Conservation (phyloP, 2,113 vertebrate species). For the Nestor notabilis region DNA sequence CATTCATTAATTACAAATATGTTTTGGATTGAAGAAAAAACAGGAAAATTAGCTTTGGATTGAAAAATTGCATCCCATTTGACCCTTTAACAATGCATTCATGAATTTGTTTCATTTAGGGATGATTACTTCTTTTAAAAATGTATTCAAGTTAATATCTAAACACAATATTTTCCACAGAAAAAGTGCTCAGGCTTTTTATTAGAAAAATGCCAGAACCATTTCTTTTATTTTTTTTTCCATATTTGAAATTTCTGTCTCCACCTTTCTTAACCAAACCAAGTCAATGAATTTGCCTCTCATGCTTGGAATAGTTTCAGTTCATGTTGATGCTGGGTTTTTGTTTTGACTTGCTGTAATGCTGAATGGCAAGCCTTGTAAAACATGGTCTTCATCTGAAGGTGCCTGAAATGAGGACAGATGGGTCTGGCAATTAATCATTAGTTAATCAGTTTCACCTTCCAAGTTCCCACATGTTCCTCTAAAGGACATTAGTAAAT, state of each 20-base stretch:
- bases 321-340: rapidly evolving
- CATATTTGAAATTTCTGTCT: background rate
- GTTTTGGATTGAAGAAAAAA: background rate
- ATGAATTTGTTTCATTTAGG: background rate
- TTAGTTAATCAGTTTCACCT: background rate
- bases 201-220: background rate
- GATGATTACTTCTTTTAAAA: background rate
- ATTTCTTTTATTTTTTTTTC: background rate
- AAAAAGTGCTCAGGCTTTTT: background rate
- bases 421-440: background rate
- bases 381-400: background rate
- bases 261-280: background rate
- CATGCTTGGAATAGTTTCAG: background rate
- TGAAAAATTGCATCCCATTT: background rate
- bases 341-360: background rate
- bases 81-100: background rate
- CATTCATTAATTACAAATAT: background rate
- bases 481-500: background rate
- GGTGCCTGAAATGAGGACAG: background rate
- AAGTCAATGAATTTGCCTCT: background rate
- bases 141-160: background rate
- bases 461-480: background rate
- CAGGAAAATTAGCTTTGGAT: background rate
- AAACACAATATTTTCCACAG: background rate
- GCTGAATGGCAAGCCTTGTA: background rate